Base-by-base conservation (phyloP, 2,113 vertebrate species). In the Orcinus orca region DNA sequence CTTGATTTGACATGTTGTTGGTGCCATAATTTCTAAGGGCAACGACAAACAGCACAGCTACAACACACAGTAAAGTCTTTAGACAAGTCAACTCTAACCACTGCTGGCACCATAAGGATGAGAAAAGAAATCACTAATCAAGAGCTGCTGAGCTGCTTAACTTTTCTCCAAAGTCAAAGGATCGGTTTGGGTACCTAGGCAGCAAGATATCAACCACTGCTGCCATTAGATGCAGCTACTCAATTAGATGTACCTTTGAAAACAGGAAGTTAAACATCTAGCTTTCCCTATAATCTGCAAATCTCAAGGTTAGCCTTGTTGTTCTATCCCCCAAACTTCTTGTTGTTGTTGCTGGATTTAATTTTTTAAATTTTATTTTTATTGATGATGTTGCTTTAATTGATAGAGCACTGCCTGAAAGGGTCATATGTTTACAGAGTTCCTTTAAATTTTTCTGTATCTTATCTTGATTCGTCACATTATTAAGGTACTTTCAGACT, bases 391-490 rank as follows among this genome's bases (percentile, higher is more conserved):
- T 41, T 92, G 62, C 67, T 93, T 96, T 95, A 88, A 79, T 86
- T 76, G 94, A 33, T 77, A 67, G 79, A 85, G 55, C 50, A 84
- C 0, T 93, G 85, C 76, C 58, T 90, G 84, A 96, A 74, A 88
- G 94, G 90, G 76, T 84, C 67, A 76, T 84, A 71, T 82, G 82
- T 65, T 96, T 71, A 53, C 17, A 93, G 63, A 85, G 82, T 95
- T 94, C 76, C 60, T 94, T 96, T 86, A 97, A 88, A 85, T 81
- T 50, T 26, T 65, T 82, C 26, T 63, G 38, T 73, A 82, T 58
- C 89, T 83, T 87, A 89, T 92, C 90, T 90, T 95, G 87, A 97
- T 95, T 95, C 53, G n/a, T 84, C 79, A 93, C n/a, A 82, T 95
- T 63, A 84, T 74, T 91, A 96, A 88, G 76, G 67, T 95, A 81